Conservation (phyloP, 2,113 vertebrate species). For the Poeciliopsis turrubarensis region DNA sequence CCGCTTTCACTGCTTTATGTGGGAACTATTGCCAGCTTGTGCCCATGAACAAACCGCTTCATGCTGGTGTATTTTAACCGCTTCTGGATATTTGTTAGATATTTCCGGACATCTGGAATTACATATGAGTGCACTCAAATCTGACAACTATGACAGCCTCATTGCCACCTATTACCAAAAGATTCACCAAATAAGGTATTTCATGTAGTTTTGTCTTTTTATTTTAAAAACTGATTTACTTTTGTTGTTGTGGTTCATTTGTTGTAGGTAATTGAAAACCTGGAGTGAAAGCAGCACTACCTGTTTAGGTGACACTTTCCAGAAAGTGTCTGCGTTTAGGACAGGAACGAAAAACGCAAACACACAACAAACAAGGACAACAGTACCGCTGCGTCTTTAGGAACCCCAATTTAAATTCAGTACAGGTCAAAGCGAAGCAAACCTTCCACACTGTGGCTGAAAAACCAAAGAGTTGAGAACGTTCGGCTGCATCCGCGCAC, state of each 20-base stretch:
- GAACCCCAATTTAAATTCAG: neutral
- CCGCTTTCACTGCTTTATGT: neutral
- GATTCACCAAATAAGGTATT: neutral
- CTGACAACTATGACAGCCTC: too few relatives aligned
- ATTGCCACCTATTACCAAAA: too few relatives aligned
- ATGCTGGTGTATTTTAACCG: too few relatives aligned
- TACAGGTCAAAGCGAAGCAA: neutral
- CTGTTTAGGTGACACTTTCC: neutral
- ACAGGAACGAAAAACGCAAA: neutral
- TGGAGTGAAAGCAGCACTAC: neutral
- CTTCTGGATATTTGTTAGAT: too few relatives aligned
- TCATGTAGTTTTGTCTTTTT: neutral
- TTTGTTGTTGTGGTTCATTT: neutral
- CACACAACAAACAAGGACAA: neutral
- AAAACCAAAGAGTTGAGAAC: conserved; percentile 6
- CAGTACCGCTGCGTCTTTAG: neutral
- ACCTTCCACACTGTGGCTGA: neutral
- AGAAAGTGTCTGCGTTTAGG: neutral
- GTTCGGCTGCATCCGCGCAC: neutral
- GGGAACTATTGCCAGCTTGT: too few relatives aligned
- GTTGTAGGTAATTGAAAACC: neutral
- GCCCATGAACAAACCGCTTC: too few relatives aligned
- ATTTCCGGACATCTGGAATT: too few relatives aligned
- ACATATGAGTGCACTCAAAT: too few relatives aligned
- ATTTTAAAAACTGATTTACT: neutral